Percentiles rank a stretch among this genome's conserved stretches.
phyloP scores from a whole-genome alignment of 2,888 invertebrate species.

The Pristionchus maxplancki region DNA sequence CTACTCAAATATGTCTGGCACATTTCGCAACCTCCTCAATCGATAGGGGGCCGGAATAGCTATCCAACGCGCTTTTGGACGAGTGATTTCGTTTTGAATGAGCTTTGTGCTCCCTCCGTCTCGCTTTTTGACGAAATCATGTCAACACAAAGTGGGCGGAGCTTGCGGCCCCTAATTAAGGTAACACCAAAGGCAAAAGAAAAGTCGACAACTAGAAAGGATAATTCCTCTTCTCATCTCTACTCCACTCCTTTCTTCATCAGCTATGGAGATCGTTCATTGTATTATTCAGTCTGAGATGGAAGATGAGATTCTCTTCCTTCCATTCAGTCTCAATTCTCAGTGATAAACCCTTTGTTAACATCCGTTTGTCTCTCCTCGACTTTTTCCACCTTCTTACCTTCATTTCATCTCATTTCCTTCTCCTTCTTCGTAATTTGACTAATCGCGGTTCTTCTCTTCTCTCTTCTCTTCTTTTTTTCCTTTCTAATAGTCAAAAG shows the following conservation, averaged over 20 bases:
- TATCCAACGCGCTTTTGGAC: no score
- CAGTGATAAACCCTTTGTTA: not conserved
- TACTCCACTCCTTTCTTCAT: not conserved
- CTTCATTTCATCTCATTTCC: not conserved
- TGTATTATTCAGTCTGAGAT: constrained; percentile 6
- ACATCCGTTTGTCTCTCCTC: not conserved
- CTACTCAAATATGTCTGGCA: no score
- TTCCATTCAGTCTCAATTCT: not conserved
- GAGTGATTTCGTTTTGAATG: no score
- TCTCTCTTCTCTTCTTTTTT: not conserved
- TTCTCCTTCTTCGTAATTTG: not conserved
- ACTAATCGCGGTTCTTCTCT: not conserved
- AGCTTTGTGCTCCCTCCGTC: no score
- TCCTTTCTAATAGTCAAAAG: not conserved
- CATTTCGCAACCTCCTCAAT: no score
- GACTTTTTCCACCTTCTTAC: not conserved
- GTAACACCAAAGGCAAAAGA: not conserved
- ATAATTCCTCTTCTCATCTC: not conserved
- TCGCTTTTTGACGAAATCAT: no score
- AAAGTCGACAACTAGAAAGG: not conserved
- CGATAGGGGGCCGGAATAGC: no score
- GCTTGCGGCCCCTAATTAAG: no score
- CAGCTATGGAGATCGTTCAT: not conserved
- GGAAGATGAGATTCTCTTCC: not conserved
- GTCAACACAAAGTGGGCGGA: no score